Evolutionary conservation across 37 sponge, comb jelly and placozoan species (phyloP), one percentile per base, ranked within the genome.

Genomic region (Oscarella lobularis): DNA sequence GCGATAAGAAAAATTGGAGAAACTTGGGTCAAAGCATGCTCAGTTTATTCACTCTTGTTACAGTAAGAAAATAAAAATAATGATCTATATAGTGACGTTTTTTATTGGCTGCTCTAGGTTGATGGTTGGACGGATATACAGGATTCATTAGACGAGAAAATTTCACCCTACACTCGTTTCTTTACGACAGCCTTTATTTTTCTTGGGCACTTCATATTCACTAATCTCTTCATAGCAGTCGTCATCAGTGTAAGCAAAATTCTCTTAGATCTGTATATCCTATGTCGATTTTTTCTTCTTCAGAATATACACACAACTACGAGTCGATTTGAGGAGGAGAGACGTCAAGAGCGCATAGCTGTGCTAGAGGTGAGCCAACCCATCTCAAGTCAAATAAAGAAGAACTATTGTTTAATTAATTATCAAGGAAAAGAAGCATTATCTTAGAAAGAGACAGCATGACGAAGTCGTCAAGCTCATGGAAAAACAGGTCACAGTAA

Each of bases 151-250:
- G 38, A 41, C 9, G n/a, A n/a, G n/a, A 80, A 81, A 39, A 81
- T 85, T 3, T 85, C 54, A 40, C 36, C 0, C 20, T 83, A 84
- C 5, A 86, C 83, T 69, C 84, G 81, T 37, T 66, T 89, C 41
- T 89, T 89, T 41, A 83, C 87, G 38, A 76, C 86, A 36, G 74
- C 66, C 36, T 86, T 89, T 68, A 75, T 89, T 69, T 83, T 86
- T 31, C 66, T 89, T 0, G 90, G 90, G 1, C 90, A 89, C 78
- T 89, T 86, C 71, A 83, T 89, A 66, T 89, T 86, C 81, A 89
- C 90, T 37, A 89, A 89, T 40, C 84, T 89, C 39, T 89, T 89
- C 65, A 86, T 89, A 48, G 90, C 86, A 36, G 86, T 89, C 33
- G 74, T 89, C 74, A 86, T 89, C 5, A 83, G 39, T 38, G 88